Conservation (phyloP, 2,888 invertebrate genomes). For the Isoperla grammatica region DNA sequence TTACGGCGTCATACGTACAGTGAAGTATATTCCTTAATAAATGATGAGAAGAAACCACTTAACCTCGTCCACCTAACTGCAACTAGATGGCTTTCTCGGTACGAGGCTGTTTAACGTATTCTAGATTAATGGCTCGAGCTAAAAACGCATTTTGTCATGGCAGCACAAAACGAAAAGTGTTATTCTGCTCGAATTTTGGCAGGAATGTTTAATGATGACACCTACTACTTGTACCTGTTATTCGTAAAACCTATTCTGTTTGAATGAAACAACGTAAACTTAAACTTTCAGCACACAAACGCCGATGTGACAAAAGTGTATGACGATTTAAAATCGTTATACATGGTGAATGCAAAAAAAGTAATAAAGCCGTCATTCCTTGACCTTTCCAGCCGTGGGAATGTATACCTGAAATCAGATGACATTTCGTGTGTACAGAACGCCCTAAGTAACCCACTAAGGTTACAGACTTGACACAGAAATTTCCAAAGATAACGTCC, state of each 20-base stretch:
- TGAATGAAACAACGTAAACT: conserved; percentile 25
- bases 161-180: conserved; percentile 1
- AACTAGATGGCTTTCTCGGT: conserved; percentile 35
- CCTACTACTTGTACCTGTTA: conserved; percentile 29
- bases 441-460: conserved; percentile 8
- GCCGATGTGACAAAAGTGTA: conserved; percentile 29
- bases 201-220: not conserved
- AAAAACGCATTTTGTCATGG: conserved; percentile 31
- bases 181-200: no score
- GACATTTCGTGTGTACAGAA: conserved; percentile 6
- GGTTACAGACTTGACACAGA: conserved; percentile 7
- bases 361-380: not conserved
- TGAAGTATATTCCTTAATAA: not conserved
- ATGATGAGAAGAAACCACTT: conserved; percentile 20
- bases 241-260: conserved; percentile 29
- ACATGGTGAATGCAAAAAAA: conserved; percentile 24
- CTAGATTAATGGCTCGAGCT: conserved; percentile 34
- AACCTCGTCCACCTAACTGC: conserved; percentile 31
- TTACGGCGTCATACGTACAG: not conserved
- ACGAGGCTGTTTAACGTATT: conserved; percentile 31
- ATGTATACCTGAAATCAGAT: not conserved
- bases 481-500: no score
- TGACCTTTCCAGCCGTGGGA: no score
- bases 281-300: conserved; percentile 29
- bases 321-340: conserved; percentile 25